Evolutionary conservation across 2,888 invertebrate genomes (phyloP), one percentile per base, ranked within the genome.

Genomic region (Lasioglossum figueresi): DNA sequence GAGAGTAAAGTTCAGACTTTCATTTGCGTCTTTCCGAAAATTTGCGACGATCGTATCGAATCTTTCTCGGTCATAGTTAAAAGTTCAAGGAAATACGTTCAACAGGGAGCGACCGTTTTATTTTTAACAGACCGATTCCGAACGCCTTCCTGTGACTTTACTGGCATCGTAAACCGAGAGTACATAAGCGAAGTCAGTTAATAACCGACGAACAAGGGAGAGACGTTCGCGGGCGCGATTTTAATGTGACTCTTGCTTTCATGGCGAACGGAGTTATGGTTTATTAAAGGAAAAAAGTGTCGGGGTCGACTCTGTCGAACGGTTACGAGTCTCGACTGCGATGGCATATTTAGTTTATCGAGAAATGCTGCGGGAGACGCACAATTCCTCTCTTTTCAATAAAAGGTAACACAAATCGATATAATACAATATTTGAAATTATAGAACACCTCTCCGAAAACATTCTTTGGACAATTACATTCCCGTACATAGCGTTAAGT

Each of bases 161-260:
- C 92, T 93, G 84, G 89, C 91, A 85, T 93, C 94, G 89, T 94
- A 94, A 95, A 94, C 91, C 83, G 91, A 88, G 92, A 94, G 93
- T 93, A 93, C 91, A 94, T 95, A 94, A 95, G 94, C 92, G 93
- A 94, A 92, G 92, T 92, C 90, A 93, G 94, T 94, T 94, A 94
- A 95, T 95, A 94, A 94, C 91, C 83, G 88, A 83, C 89, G 37
- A 87, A 82, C 80, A 76, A 79, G 83, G 70, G 86, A 79, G 74
- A 76, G 74, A 71, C 82, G 77, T 68, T 78, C 76, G 73, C 79
- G 70, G 83, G 86, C 77, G 87, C 88, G 88, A 91, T 91, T 86
- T 91, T 89, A 91, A 89, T 86, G 83, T 86, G 88, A 88, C 90
- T 91, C 91, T 90, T 90, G 90, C 92, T 93, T 94, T 93, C 93